phyloP scores from a whole-genome alignment of 2,113 vertebrate genomes.

The Bambusicola thoracicus region DNA sequence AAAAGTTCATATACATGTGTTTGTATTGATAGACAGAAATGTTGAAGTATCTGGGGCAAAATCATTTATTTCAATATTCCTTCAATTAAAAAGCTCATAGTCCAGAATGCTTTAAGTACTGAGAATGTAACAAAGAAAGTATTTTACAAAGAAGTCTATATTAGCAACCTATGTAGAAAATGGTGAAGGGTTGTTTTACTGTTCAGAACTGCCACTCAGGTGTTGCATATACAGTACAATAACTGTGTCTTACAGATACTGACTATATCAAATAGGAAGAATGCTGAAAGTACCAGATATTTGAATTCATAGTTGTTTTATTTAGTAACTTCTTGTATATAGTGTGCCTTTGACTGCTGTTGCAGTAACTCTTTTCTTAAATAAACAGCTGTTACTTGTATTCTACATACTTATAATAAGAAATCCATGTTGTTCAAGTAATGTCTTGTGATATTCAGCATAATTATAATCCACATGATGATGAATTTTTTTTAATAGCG shows the following conservation, averaged over 20 bases:
- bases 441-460: neutral
- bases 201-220: neutral
- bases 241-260: neutral
- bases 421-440: neutral
- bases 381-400: neutral
- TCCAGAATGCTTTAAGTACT: neutral
- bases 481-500: neutral
- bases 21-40: neutral
- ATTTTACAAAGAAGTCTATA: neutral
- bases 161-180: neutral
- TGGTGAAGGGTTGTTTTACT: neutral
- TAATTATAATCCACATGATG: neutral
- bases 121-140: neutral
- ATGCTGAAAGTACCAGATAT: neutral
- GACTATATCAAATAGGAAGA: neutral
- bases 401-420: neutral
- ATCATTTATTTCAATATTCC: neutral
- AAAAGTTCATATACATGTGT: neutral
- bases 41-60: neutral
- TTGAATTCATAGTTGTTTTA: neutral
- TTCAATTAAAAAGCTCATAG: neutral
- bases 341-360: neutral
- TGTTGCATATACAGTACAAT: neutral
- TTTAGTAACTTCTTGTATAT: neutral
- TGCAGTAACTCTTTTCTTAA: neutral